A percentile compares a stretch with the other conserved stretches of the same genome.
phyloP scores from a whole-genome alignment of 2,113 vertebrate species.

The Protomyctophum bolini region DNA sequence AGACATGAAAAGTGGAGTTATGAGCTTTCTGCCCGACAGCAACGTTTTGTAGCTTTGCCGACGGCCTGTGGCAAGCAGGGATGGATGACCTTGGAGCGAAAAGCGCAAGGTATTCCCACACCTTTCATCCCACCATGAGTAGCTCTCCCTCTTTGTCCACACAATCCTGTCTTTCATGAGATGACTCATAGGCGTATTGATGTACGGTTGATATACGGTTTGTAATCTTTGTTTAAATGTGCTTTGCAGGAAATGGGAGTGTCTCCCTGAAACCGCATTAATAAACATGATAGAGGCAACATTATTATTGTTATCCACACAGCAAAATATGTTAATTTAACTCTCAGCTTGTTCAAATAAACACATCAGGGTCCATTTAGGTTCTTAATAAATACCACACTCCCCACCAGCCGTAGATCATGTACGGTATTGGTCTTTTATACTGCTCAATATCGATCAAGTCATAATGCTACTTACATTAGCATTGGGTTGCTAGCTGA shows the following conservation, averaged over 20 bases:
- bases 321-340: too few species aligned
- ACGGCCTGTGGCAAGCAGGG: constrained; percentile 48
- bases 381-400: too few species aligned
- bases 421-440: too few species aligned
- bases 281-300: constrained; percentile 12
- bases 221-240: constrained; percentile 26
- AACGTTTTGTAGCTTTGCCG: constrained; percentile 34
- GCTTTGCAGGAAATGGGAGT: constrained; percentile 31
- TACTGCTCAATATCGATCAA: too few species aligned
- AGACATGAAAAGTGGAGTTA: too few species aligned
- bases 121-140: constrained; percentile 39
- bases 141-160: constrained; percentile 43
- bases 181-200: constrained; percentile 56
- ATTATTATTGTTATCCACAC: too few species aligned
- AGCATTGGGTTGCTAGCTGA: too few species aligned
- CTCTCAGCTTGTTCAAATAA: too few species aligned
- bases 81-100: constrained; percentile 46
- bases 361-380: too few species aligned
- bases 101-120: constrained; percentile 19
- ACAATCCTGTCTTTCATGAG: constrained; percentile 53
- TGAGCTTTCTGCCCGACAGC: too few species aligned
- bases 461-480: too few species aligned
- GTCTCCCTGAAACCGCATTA: constrained; percentile 9
- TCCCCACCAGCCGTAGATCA: too few species aligned
- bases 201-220: constrained; percentile 8